Evolutionary conservation across 2,113 vertebrate species (phyloP).

Genomic region (Cyphomyrus plagiostoma): DNA sequence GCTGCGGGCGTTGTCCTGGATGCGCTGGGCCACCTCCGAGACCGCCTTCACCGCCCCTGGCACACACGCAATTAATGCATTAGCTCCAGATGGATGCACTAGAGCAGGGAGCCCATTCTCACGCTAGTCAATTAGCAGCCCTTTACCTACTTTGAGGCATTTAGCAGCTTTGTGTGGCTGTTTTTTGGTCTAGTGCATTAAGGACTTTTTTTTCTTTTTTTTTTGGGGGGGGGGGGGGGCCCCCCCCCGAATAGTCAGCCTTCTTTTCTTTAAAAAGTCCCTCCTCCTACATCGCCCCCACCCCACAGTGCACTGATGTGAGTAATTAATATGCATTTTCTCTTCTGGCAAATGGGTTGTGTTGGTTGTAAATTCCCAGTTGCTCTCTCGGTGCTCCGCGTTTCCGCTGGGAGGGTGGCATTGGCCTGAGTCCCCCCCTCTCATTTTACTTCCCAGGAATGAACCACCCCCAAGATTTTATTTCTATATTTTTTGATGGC

Average conservation of each 20-base stretch:
- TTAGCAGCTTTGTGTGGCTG: not conserved
- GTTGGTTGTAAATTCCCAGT: not conserved
- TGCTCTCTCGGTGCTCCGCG: no score
- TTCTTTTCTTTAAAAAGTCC: not conserved
- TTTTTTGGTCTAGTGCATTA: not conserved
- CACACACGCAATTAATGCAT: conserved; percentile 6
- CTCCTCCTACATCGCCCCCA: not conserved
- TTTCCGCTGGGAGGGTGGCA: not conserved
- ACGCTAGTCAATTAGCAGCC: not conserved
- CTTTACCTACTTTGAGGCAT: not conserved
- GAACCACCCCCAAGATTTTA: not conserved
- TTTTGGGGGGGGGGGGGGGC: not conserved
- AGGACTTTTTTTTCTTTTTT: not conserved
- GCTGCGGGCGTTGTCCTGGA: conserved; percentile 61
- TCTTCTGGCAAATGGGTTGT: not conserved
- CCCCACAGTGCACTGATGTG: not conserved
- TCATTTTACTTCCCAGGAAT: not conserved
- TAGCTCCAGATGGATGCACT: not conserved
- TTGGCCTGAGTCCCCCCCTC: not conserved
- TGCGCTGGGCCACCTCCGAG: conserved; percentile 55
- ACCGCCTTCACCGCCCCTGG: conserved; percentile 59
- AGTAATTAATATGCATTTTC: not conserved
- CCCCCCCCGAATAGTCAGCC: not conserved
- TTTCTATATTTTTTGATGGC: not conserved
- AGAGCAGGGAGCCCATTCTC: not conserved